These are phyloP conservation scores for Therioaphis trifolii DNA, from an alignment of 2,888 invertebrate genomes.

Conservation along the genomic window DNA sequence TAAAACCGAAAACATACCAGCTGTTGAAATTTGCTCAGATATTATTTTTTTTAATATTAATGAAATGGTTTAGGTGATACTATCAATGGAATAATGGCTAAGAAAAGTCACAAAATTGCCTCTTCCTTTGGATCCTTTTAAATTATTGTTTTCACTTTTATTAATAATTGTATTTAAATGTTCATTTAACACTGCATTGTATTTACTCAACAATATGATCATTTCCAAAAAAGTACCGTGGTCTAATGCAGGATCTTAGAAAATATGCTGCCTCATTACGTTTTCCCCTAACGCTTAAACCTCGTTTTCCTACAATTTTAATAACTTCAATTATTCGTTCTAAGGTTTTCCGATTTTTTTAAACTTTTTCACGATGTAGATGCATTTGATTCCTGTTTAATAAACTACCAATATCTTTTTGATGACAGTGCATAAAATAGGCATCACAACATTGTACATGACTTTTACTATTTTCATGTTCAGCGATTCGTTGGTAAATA, in stretches of 20 bases:
- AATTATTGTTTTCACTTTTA: too few species aligned
- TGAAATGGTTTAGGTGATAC: slow-evolving; percentile 9
- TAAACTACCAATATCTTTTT: too few species aligned
- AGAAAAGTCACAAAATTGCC: neutral
- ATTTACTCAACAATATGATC: slow-evolving; percentile 1
- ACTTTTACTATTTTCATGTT: too few species aligned
- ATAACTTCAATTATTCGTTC: neutral
- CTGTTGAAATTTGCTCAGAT: slow-evolving; percentile 2
- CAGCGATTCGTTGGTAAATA: neutral
- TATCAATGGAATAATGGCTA: slow-evolving; percentile 6
- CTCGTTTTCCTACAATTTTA: neutral
- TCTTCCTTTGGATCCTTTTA: too few species aligned
- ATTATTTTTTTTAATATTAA: slow-evolving; percentile 21
- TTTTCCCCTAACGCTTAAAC: too few species aligned
- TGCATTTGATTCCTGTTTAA: too few species aligned
- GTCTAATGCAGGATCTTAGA: neutral
- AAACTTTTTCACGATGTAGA: too few species aligned
- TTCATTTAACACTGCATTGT: too few species aligned
- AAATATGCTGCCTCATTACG: neutral
- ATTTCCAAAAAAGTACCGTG: neutral
- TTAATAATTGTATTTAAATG: too few species aligned
- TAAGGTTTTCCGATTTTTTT: too few species aligned
- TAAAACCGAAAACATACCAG: slow-evolving; percentile 23
- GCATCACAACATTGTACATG: too few species aligned
- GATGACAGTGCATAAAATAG: too few species aligned